A percentile compares a stretch with the other conserved stretches of the same genome.
These are phyloP conservation scores for Sinella curviseta DNA, from an alignment of 1,140 invertebrate species.

Conservation along the genomic window DNA sequence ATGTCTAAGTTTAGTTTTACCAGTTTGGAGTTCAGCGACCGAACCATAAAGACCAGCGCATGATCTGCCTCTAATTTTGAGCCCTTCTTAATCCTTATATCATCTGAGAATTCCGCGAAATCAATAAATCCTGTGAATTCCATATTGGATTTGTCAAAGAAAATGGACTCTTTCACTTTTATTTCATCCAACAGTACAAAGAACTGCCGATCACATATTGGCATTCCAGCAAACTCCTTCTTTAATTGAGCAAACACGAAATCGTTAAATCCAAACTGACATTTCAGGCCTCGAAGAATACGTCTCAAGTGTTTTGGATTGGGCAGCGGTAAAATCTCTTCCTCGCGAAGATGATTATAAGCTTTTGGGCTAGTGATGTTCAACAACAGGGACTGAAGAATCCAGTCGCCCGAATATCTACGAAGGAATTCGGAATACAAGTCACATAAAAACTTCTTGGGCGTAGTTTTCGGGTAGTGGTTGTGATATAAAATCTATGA, in stretches of 20 bases:
- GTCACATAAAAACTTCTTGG: background rate
- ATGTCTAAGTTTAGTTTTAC: no score
- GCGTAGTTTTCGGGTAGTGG: background rate
- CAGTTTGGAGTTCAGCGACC: background rate
- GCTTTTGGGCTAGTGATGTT: background rate
- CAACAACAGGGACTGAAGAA: background rate
- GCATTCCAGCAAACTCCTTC: background rate
- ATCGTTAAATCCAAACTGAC: background rate
- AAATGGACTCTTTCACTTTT: background rate
- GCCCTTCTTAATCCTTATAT: background rate
- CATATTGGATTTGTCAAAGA: background rate
- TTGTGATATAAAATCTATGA: background rate
- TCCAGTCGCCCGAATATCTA: background rate
- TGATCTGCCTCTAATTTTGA: background rate
- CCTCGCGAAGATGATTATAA: background rate
- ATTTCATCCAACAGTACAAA: background rate
- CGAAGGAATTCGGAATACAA: background rate
- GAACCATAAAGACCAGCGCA: background rate
- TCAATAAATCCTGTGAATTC: background rate
- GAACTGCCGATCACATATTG: background rate
- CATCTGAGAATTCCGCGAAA: background rate
- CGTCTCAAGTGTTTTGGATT: background rate
- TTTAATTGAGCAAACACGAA: background rate
- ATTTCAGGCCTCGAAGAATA: background rate
- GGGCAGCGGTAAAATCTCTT: background rate